Evolutionary conservation across 2,113 vertebrate genomes (phyloP).

Genomic region (Capra hircus): DNA sequence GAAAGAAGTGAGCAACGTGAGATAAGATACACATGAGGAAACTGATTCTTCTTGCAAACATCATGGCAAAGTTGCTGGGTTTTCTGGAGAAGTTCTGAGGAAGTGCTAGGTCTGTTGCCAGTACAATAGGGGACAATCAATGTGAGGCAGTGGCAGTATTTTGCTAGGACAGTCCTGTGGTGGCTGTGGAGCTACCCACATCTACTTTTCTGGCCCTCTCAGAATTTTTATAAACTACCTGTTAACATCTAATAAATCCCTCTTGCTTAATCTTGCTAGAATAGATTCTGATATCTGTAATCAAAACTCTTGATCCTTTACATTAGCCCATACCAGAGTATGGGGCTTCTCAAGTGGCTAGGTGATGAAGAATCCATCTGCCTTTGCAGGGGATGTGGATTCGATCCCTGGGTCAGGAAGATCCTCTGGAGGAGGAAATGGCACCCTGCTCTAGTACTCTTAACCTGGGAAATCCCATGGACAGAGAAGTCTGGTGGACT

Average conservation of each 20-base stretch:
- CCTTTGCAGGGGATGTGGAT: neutral
- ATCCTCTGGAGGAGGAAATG: neutral
- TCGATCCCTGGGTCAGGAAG: neutral
- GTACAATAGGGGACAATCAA: neutral
- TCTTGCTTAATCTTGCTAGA: neutral
- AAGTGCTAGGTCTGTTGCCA: neutral
- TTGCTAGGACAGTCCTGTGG: neutral
- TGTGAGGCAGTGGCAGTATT: neutral
- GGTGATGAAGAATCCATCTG: neutral
- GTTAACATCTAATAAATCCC: neutral
- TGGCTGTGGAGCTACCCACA: neutral
- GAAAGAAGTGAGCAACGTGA: neutral
- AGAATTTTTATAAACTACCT: neutral
- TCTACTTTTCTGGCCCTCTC: neutral
- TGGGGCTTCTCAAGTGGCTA: neutral
- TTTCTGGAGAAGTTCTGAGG: neutral
- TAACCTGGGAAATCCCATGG: neutral
- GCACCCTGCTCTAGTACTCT: neutral
- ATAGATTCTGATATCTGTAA: neutral
- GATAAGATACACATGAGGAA: neutral
- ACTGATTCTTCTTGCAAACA: neutral
- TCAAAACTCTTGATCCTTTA: neutral
- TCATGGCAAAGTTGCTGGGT: neutral
- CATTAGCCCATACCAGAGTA: neutral
- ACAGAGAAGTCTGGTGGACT: neutral